Percentiles rank a stretch among this genome's conserved stretches.
Evolutionary conservation across 2,888 invertebrate genomes (phyloP).

Genomic region (Lymantria monacha): DNA sequence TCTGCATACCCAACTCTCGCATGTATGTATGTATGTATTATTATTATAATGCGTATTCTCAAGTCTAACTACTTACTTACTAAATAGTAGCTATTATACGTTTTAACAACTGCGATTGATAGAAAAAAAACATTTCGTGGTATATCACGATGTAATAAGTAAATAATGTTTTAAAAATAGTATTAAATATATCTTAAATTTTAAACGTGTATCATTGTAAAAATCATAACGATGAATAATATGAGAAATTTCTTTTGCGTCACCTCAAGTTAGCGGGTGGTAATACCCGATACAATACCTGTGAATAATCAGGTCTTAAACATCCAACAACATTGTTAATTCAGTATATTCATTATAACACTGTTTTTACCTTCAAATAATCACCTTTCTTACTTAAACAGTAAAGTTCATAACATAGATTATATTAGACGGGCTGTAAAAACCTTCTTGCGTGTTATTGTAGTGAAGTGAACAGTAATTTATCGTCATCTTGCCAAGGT

Average conservation of each 20-base stretch:
- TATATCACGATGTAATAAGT: too few species aligned
- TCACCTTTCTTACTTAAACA: constrained; percentile 8
- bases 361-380: constrained; percentile 2
- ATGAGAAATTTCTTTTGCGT: constrained; percentile 57
- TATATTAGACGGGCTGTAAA: constrained; percentile 16
- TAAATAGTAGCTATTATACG: too few species aligned
- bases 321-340: constrained; percentile 36
- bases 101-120: too few species aligned
- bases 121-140: too few species aligned
- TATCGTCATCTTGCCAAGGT: constrained; percentile 74
- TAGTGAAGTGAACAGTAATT: constrained; percentile 73
- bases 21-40: too few species aligned
- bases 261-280: constrained; percentile 76
- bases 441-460: constrained; percentile 44
- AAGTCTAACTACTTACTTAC: too few species aligned
- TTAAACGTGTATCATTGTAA: neutral
- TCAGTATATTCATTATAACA: neutral
- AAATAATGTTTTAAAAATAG: too few species aligned
- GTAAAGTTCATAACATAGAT: constrained; percentile 39
- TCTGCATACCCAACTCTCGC: too few species aligned
- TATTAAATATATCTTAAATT: too few species aligned
- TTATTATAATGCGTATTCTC: too few species aligned
- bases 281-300: constrained; percentile 70
- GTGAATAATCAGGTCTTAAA: constrained; percentile 68
- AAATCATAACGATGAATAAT: constrained; percentile 41